Conservation (phyloP, 1,140 invertebrate species). For the Amyelois transitella region DNA sequence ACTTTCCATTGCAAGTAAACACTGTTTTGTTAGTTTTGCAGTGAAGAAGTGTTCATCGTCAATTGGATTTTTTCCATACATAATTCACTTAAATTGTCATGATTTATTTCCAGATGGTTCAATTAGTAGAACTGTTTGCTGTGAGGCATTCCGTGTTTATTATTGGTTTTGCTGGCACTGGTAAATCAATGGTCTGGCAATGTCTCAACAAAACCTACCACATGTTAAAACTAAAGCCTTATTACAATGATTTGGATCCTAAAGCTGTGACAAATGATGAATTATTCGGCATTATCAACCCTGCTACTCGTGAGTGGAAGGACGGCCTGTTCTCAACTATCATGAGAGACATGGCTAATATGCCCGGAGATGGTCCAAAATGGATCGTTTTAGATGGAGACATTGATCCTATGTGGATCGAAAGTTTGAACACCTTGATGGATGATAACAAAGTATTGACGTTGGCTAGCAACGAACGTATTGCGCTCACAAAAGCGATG, state of each 20-base stretch:
- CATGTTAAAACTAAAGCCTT: conserved; percentile 85
- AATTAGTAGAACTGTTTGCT: conserved; percentile 93
- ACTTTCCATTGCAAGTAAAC: too few species aligned
- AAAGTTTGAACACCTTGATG: conserved; percentile 92
- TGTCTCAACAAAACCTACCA: conserved; percentile 88
- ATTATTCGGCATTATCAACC: conserved; percentile 96
- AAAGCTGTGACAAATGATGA: conserved; percentile 98
- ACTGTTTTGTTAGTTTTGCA: too few species aligned
- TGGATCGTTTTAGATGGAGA: conserved; percentile 98
- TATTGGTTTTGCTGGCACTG: conserved; percentile 93
- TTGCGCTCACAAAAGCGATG: conserved; percentile 93
- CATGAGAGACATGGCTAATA: conserved; percentile 94
- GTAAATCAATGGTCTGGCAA: conserved; percentile 95
- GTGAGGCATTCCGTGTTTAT: conserved; percentile 97
- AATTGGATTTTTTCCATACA: too few species aligned
- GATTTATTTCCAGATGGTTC: conserved; percentile 80
- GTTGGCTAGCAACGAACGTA: conserved; percentile 94
- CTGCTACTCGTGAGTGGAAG: conserved; percentile 96
- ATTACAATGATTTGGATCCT: conserved; percentile 93
- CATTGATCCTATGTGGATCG: conserved; percentile 98
- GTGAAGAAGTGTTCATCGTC: too few species aligned
- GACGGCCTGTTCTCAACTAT: conserved; percentile 95
- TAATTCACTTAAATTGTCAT: too few species aligned
- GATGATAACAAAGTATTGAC: conserved; percentile 93
- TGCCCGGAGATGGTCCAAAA: conserved; percentile 89